Evolutionary conservation across 2,797 vertebrate species (phyloP), one percentile per base, ranked within the genome.

Genomic region (Pogonophryne albipinna): DNA sequence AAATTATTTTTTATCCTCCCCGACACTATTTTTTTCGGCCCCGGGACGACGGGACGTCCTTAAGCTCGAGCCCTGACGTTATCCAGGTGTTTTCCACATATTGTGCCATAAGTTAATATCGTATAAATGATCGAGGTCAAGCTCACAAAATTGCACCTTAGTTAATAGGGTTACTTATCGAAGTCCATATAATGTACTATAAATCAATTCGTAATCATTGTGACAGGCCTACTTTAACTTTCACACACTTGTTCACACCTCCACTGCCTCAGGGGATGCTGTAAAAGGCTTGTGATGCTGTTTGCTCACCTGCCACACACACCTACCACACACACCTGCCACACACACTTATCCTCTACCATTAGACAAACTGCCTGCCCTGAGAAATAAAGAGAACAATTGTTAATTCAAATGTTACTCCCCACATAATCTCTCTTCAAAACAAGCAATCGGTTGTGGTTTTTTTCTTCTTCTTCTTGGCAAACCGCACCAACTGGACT

Each of bases 231-330:
- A 38, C 34, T 47, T 20, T 47, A 23, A 20, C 16, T 12, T 23
- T 17, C 68, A 66, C 74, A 63, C 13, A 0, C 52, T 27, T 44
- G 10, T 49, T 50, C 12, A 34, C 62, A 23, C 44, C 20, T 59
- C 14, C 49, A 9, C 55, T 15, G 61, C 17, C 34, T 31, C 23
- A 42, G 23, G 14, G 51, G 72, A 46, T 19, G 15, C 34, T 55
- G 3, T 12, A 2, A 17, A 49, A 15, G 51, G 20, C 12, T 9
- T 4, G 1, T 15, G 27, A 50, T 71, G 50, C 45, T 64, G 59
- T 66, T 71, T 62, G 41, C 17, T 57, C 57, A 80, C 69, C 72
- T 79, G 57, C 19, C 13, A 0, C 64, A 66, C 59, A 64, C 50
- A 42, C 20, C 41, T 59, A 27, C 44, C 50, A 62, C 52, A 51